Percentiles rank a stretch among this genome's conserved stretches.
These are phyloP conservation scores for Bombus turneri DNA, from an alignment of 1,140 invertebrate genomes.

Conservation along the genomic window DNA sequence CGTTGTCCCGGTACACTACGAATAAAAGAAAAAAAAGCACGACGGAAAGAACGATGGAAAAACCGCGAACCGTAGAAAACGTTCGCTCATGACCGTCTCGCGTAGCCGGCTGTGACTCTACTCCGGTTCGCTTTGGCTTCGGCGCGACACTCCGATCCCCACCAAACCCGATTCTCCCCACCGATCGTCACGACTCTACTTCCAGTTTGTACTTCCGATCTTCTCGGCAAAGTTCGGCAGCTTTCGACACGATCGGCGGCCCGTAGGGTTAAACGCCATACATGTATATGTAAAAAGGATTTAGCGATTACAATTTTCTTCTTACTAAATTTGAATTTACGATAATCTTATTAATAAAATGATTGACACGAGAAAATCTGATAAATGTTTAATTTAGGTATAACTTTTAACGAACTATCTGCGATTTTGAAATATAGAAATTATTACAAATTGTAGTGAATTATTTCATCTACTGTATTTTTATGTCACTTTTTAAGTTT, in stretches of 20 bases:
- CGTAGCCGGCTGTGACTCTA: slow-evolving; percentile 50
- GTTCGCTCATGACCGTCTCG: slow-evolving; percentile 33
- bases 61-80: slow-evolving; percentile 32
- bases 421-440: background rate
- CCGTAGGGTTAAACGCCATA: background rate
- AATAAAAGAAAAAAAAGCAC: slow-evolving; percentile 8
- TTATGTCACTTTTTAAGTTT: background rate
- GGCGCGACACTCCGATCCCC: slow-evolving; percentile 31
- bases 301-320: no score
- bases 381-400: background rate
- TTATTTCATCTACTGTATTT: no score
- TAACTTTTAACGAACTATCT: background rate
- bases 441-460: no score
- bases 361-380: background rate
- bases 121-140: slow-evolving; percentile 50
- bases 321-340: background rate
- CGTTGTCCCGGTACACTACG: background rate
- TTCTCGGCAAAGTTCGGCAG: slow-evolving; percentile 23
- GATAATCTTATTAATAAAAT: background rate
- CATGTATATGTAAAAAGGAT: background rate
- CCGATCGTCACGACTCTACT: background rate
- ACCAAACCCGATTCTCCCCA: background rate
- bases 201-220: slow-evolving; percentile 40
- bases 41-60: slow-evolving; percentile 27
- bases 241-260: slow-evolving; percentile 34